A percentile compares a stretch with the other conserved stretches of the same genome.
These are phyloP conservation scores for Poliocrania exsul DNA, from an alignment of 2,797 vertebrate species.

Conservation along the genomic window DNA sequence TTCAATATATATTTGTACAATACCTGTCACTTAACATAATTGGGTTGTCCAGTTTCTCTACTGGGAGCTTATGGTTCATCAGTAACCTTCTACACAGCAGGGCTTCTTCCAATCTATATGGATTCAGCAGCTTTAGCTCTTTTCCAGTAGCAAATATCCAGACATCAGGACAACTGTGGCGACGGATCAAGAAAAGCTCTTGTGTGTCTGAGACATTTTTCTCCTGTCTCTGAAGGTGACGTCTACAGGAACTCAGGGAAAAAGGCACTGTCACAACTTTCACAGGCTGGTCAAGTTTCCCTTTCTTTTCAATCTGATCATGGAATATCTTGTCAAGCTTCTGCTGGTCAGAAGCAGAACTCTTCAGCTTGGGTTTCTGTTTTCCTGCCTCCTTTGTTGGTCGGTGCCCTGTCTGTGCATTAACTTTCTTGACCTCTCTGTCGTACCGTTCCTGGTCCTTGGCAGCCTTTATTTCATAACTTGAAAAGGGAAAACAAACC, in stretches of 20 bases:
- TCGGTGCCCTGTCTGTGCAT: constrained; percentile 55
- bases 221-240: constrained; percentile 73
- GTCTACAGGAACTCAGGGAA: constrained; percentile 82
- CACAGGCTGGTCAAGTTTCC: neutral
- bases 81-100: constrained; percentile 90
- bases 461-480: constrained; percentile 88
- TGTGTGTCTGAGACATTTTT: constrained; percentile 61
- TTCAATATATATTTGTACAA: neutral
- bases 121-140: constrained; percentile 89
- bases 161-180: constrained; percentile 86
- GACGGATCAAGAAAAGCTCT: constrained; percentile 83
- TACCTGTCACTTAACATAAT: constrained; percentile 92
- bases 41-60: constrained; percentile 85
- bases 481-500: constrained; percentile 65
- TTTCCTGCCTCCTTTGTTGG: constrained; percentile 62
- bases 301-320: constrained; percentile 79
- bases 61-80: constrained; percentile 89
- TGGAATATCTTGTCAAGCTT: constrained; percentile 89
- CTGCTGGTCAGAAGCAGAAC: constrained; percentile 83
- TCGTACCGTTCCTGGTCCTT: constrained; percentile 85
- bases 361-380: constrained; percentile 84
- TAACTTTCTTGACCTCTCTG: constrained; percentile 77
- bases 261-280: constrained; percentile 82
- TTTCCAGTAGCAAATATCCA: constrained; percentile 88
- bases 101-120: constrained; percentile 91